Conservation (phyloP, 2,888 invertebrate species). For the Hirtodrosophila alboralis region DNA sequence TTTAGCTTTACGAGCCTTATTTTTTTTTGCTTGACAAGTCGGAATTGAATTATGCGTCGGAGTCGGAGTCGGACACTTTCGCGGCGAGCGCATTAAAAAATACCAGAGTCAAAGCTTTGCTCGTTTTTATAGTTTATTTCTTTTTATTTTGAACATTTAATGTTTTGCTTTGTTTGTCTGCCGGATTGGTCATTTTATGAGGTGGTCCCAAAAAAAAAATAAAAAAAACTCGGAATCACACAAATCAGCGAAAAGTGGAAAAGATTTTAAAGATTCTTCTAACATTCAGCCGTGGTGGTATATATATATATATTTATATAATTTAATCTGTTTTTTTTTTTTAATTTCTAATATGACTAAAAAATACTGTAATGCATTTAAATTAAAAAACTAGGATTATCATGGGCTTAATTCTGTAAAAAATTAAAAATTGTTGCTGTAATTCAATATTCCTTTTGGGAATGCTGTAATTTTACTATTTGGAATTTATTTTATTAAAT, state of each 20-base stretch:
- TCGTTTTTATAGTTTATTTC: constrained; percentile 40
- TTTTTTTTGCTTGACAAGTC: constrained; percentile 73
- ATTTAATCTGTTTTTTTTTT: no score
- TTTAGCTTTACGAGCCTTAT: constrained; percentile 78
- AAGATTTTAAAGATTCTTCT: constrained; percentile 34
- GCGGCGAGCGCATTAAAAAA: constrained; percentile 64
- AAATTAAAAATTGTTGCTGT: no score
- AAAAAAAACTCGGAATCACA: constrained; percentile 25
- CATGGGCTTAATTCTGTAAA: no score
- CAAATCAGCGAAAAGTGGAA: constrained; percentile 35
- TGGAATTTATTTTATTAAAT: no score
- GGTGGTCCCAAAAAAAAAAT: no score
- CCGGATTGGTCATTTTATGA: constrained; percentile 45
- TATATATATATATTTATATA: constrained; percentile 6
- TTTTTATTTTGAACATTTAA: constrained; percentile 37
- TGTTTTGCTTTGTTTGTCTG: constrained; percentile 44
- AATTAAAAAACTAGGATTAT: no score
- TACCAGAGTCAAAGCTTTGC: constrained; percentile 54
- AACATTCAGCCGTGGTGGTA: background rate
- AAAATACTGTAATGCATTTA: no score
- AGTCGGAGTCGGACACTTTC: constrained; percentile 59
- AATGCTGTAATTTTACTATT: no score
- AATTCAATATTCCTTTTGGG: no score
- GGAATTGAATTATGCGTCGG: constrained; percentile 69
- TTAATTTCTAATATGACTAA: no score